Evolutionary conservation across 1,140 invertebrate species (phyloP), one percentile per base, ranked within the genome.

Genomic region (Drosophila oshimai): DNA sequence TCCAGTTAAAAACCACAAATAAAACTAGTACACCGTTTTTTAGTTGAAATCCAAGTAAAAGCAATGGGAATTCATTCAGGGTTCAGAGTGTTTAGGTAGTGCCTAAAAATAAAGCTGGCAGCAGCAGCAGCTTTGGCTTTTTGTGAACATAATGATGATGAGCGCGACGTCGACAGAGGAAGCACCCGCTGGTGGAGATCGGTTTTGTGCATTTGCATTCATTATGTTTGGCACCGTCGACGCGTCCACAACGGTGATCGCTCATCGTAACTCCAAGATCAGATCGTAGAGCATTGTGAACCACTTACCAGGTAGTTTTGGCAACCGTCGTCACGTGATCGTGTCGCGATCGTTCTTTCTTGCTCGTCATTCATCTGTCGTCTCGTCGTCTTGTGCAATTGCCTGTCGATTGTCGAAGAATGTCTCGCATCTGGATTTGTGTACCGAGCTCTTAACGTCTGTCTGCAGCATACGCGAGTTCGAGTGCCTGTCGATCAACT

Each of bases 181-280:
- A 61, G 76, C 78, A 65, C 53, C 79, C 74, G 79, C 47, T 64
- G 18, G 44, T 51, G 60, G 70, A 86, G 80, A 79, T 84, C 80
- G 74, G 57, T 29, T 64, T 73, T 87, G 61, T 86, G 81, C 80
- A 86, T 86, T 86, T 86, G 83, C 81, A 88, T 87, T 87, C 81
- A 87, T 83, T 84, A 84, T 83, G 79, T 83, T 83, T 78, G 79
- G 69, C 77, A 81, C 68, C 74, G 81, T 88, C 73, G 81, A 53
- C 77, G 81, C 73, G 81, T 31, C 50, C 77, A 87, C 81, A 86
- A 84, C 78, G 53, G 22, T 54, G 18, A 41, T 64, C 64, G 33
- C 53, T 33, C 51, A 37, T 55, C 26, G 64, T 49, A 58, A 54
- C 49, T 55, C 10, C 12, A 22, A 58, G 33, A 45, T 45, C 34